A percentile compares a stretch with the other conserved stretches of the same genome.
Conservation (phyloP, 1,140 invertebrate species). For the Nixonia krombeini region DNA sequence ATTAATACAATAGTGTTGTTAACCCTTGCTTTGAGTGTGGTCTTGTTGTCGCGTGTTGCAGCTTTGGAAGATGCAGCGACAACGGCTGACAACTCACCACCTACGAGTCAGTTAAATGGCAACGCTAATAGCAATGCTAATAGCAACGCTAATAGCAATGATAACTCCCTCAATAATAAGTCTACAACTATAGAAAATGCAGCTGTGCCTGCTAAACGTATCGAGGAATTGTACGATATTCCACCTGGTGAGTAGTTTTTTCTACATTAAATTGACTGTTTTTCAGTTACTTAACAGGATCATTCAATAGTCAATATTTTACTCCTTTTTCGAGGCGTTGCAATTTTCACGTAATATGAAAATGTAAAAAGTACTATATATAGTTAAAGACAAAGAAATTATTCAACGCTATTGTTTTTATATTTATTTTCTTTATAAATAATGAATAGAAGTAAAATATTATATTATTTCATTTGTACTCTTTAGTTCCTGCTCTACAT, state of each 20-base stretch:
- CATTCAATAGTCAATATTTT: constrained; percentile 14
- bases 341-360: too few species aligned
- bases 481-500: too few species aligned
- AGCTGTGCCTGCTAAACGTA: constrained; percentile 69
- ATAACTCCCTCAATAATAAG: constrained; percentile 70
- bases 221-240: constrained; percentile 86
- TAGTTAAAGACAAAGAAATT: too few species aligned
- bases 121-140: constrained; percentile 69
- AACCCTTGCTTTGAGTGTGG: constrained; percentile 62
- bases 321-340: too few species aligned
- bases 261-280: constrained; percentile 32
- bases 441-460: too few species aligned
- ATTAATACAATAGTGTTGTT: constrained; percentile 19
- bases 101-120: constrained; percentile 68
- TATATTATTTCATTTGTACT: too few species aligned
- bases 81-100: constrained; percentile 57
- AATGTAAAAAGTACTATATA: too few species aligned
- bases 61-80: constrained; percentile 56
- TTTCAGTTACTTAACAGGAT: constrained; percentile 27
- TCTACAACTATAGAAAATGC: constrained; percentile 62
- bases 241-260: constrained; percentile 80
- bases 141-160: constrained; percentile 61
- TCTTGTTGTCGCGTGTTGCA: constrained; percentile 62
- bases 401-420: too few species aligned
- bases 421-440: too few species aligned